Evolutionary conservation across 2,113 vertebrate genomes (phyloP).

Genomic region (Picathartes gymnocephalus): DNA sequence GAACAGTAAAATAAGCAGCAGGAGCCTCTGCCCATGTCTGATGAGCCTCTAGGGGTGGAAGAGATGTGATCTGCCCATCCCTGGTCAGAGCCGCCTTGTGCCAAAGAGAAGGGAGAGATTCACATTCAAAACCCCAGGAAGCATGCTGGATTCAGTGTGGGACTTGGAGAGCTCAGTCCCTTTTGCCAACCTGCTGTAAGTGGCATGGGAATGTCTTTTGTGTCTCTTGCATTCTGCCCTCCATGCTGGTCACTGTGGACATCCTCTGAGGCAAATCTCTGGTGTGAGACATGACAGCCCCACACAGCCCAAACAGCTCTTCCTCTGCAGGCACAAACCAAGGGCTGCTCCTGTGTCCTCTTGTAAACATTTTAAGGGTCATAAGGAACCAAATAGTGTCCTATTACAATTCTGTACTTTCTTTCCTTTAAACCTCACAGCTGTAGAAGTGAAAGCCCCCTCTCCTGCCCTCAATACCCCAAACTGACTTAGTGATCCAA

Average conservation of each 20-base stretch:
- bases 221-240: background rate
- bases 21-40: background rate
- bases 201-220: background rate
- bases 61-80: background rate
- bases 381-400: background rate
- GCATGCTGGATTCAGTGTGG: fast-evolving
- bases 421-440: background rate
- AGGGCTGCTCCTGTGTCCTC: background rate
- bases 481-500: background rate
- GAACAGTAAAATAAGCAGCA: background rate
- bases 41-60: background rate
- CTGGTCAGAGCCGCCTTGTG: background rate
- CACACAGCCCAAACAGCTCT: background rate
- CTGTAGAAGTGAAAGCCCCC: background rate
- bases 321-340: background rate
- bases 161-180: background rate
- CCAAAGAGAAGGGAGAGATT: background rate
- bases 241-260: background rate
- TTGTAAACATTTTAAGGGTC: background rate
- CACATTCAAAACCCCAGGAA: background rate
- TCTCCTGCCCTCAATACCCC: fast-evolving
- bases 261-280: background rate
- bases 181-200: background rate
- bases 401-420: background rate
- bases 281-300: background rate